Conservation (phyloP, 2,113 vertebrate genomes). For the Aviceda subcristata region DNA sequence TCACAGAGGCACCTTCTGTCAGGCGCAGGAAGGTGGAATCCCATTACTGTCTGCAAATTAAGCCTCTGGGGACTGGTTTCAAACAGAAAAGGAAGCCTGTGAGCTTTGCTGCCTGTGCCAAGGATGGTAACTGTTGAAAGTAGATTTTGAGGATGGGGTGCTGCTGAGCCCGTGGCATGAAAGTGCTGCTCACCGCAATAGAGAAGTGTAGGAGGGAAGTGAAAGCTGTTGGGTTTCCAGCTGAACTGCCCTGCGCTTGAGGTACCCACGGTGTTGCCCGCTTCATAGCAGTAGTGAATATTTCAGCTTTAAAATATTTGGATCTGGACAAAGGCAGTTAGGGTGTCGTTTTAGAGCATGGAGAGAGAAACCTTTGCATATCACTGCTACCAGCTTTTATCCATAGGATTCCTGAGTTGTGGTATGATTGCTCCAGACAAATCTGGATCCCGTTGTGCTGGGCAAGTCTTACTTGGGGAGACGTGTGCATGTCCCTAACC, state of each 20-base stretch:
- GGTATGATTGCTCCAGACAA: fast-evolving
- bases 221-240: not conserved
- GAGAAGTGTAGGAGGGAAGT: not conserved
- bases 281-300: not conserved
- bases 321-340: not conserved
- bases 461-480: not conserved
- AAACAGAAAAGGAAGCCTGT: slow-evolving; percentile 4
- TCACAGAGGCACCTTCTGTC: slow-evolving; percentile 21
- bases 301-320: not conserved
- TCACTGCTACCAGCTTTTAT: not conserved
- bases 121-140: not conserved
- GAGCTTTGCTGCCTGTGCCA: not conserved
- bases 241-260: not conserved
- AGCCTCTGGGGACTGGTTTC: slow-evolving; percentile 30
- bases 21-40: slow-evolving; percentile 38
- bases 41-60: slow-evolving; percentile 58
- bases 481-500: fast-evolving
- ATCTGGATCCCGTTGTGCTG: not conserved
- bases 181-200: not conserved
- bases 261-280: fast-evolving
- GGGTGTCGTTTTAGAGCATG: not conserved
- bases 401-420: not conserved
- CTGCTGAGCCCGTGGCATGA: not conserved
- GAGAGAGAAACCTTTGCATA: not conserved
- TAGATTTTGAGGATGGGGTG: not conserved